phyloP scores from a whole-genome alignment of 2,888 invertebrate species.

The Parnassius mnemosyne region DNA sequence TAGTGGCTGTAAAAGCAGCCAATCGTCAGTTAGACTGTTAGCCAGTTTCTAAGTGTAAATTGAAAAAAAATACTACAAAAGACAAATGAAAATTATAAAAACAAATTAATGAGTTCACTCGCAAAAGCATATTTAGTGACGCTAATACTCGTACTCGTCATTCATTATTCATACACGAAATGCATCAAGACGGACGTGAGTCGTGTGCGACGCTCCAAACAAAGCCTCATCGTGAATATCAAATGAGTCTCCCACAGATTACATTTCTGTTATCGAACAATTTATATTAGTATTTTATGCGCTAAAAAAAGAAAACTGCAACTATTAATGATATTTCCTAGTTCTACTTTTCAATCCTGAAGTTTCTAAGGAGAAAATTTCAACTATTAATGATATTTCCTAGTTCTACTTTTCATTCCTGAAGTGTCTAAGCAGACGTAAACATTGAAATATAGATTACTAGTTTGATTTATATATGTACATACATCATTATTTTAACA shows the following conservation, averaged over 20 bases:
- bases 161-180: constrained; percentile 56
- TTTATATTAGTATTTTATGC: constrained; percentile 2
- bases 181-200: constrained; percentile 62
- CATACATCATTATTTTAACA: too few species aligned
- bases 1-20: too few species aligned
- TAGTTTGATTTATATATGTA: too few species aligned
- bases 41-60: too few species aligned
- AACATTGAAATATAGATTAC: too few species aligned
- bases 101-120: constrained; percentile 13
- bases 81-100: constrained; percentile 7
- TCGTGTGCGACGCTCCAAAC: constrained; percentile 65
- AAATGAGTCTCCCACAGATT: constrained; percentile 39
- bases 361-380: too few species aligned
- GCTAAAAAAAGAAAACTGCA: constrained; percentile 22
- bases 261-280: constrained; percentile 31
- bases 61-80: background rate
- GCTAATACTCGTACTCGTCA: constrained; percentile 29
- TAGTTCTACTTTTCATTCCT: too few species aligned
- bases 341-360: too few species aligned
- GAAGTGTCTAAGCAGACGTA: too few species aligned
- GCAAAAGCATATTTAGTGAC: constrained; percentile 27
- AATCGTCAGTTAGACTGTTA: too few species aligned
- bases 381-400: too few species aligned
- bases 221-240: constrained; percentile 53
- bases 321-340: background rate